Conservation (phyloP, 2,888 invertebrate species). For the Eupithecia subfuscata region DNA sequence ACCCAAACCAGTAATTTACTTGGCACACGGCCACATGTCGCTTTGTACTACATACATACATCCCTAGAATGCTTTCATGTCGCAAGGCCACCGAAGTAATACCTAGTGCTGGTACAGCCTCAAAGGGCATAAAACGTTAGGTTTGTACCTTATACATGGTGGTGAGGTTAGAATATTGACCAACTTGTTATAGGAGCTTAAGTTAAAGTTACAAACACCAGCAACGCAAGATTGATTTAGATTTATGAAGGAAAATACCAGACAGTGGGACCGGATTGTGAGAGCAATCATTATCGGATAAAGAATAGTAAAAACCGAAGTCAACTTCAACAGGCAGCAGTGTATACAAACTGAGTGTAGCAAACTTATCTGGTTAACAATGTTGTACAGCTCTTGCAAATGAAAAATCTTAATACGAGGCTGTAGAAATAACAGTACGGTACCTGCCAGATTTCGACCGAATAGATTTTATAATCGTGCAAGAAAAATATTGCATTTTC, state of each 20-base stretch:
- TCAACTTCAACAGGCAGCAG: neutral
- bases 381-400: neutral
- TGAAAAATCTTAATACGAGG: neutral
- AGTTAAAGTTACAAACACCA: slow-evolving; percentile 3
- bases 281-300: neutral
- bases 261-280: slow-evolving; percentile 9
- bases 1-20: neutral
- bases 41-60: neutral
- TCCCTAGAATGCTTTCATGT: neutral
- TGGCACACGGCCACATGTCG: neutral
- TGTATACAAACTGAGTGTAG: neutral
- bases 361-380: neutral
- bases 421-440: neutral
- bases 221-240: neutral
- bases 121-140: slow-evolving; percentile 1
- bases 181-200: neutral
- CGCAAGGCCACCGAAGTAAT: neutral
- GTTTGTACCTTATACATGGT: neutral
- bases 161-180: neutral
- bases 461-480: neutral
- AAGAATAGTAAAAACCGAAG: neutral
- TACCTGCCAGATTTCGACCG: neutral
- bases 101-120: neutral
- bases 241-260: slow-evolving; percentile 30
- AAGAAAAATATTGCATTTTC: neutral